phyloP scores from a whole-genome alignment of 1,140 invertebrate genomes.

The Panulirus ornatus region DNA sequence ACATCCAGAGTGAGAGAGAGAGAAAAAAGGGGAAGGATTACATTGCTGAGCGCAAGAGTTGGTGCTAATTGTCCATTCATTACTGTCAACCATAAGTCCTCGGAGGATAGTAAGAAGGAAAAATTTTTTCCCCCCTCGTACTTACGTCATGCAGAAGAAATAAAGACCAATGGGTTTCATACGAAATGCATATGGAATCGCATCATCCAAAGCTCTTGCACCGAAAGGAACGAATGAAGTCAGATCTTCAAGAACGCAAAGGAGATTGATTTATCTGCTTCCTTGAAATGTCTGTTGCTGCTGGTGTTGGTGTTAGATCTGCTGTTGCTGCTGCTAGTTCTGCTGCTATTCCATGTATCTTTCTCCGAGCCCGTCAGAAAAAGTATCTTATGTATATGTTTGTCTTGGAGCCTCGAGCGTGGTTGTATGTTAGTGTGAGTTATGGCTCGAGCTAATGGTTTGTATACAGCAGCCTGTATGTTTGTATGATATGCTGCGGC shows the following conservation, averaged over 20 bases:
- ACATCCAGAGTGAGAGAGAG: no score
- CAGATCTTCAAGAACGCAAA: not conserved
- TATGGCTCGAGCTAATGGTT: conserved; percentile 61
- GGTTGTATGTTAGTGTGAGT: conserved; percentile 60
- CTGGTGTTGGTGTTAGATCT: not conserved
- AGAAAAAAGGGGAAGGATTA: no score
- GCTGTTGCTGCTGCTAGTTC: not conserved
- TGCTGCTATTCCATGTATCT: conserved; percentile 35
- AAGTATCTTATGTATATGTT: conserved; percentile 61
- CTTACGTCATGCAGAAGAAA: no score
- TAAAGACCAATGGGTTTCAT: no score
- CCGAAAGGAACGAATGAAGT: no score
- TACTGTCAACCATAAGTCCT: no score
- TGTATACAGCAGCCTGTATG: conserved; percentile 65
- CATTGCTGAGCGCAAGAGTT: no score
- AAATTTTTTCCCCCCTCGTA: no score
- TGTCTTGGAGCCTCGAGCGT: conserved; percentile 57
- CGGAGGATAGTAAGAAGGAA: no score
- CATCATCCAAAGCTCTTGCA: no score
- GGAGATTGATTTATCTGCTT: conserved; percentile 25
- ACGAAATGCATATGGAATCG: no score
- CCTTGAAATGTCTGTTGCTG: not conserved
- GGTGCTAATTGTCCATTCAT: no score
- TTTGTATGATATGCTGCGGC: conserved; percentile 56
- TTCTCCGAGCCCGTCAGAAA: conserved; percentile 25